Base-by-base conservation (phyloP, 2,113 vertebrate species). In the Ciconia boyciana region DNA sequence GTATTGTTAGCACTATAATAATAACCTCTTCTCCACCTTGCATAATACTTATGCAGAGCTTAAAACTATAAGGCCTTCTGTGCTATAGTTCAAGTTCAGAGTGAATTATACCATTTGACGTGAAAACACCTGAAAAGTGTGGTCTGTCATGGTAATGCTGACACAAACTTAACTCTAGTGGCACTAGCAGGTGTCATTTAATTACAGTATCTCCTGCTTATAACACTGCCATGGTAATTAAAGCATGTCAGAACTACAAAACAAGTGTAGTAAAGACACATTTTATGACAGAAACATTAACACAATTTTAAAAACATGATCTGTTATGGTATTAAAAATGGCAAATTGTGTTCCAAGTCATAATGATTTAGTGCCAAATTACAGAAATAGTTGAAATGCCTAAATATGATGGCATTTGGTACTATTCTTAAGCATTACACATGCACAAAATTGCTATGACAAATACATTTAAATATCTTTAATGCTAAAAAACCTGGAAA, bases 401-500 rank as follows among this genome's bases (percentile, higher is more conserved):
- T 96, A 93, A 83, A 93, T 74, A 88, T 10, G 18, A 84, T 76
- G 80, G 71, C 46, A 91, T 41, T 81, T 90, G 51, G 64, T 88
- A n/a, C 51, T 82, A 62, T 86, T 88, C 87, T 95, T 88, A 57
- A 87, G 31, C 51, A 83, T 69, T 96, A 70, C 44, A 79, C 70
- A 89, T 25, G 69, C 76, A 95, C 58, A 87, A 51, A 81, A 98
- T 78, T 94, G 86, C 80, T 96, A 85, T 95, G 93, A 96, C 93
- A 98, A 96, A 97, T 89, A 97, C 79, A 98, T 98, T 97, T 97
- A 95, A 98, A 97, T 98, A 97, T 96, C 75, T 92, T 97, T 93
- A 97, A 97, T 97, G 94, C 93, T 94, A 71, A 65, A 93, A 98
- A 98, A 98, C 94, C 97, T 98, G 96, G 96, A 98, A 96, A 98